Evolutionary conservation across 1,140 invertebrate species (phyloP), one percentile per base, ranked within the genome.

Genomic region (Galleria mellonella): DNA sequence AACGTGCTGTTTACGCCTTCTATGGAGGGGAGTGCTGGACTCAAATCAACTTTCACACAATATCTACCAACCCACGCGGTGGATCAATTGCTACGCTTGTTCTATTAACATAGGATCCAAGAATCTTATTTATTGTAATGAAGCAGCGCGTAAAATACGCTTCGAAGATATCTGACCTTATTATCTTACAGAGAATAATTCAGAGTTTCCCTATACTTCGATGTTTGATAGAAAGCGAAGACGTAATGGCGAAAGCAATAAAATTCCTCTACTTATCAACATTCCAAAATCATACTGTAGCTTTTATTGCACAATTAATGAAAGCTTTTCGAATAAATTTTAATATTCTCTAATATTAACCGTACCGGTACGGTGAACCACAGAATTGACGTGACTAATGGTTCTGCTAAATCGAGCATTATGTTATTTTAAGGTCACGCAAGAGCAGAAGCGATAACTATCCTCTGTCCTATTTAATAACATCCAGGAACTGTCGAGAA

Each of bases 31-130:
- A 47, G 61, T 33, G 49, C 15, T 47, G 43, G 56, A 33, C 66
- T 60, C 63, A 63, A 78, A 68, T 73, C 71, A 72, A 79, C 77
- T 82, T 82, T 82, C 74, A 75, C 74, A 60, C 43, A 55, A 53
- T 59, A 61, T 50, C 44, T 47, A 52, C 49, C 44, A 41, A 56
- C 46, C 47, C 51, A 62, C 45, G 46, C 51, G 27, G 35, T 38
- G 40, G 32, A 54, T 60, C 56, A 67, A 68, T 62, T 41, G 52
- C 47, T 56, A 51, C 37, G 30, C 32, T 61, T 32, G 46, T 32
- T 39, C 30, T 23, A 32, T 41, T 27, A 13, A 36, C 15, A 43
- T 52, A 52, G 50, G 32, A 40, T 62, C 47, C 55, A 49, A 50
- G 50, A 54, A 32, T 55, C 53, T 4, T 54, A 62, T 60, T 57